Evolutionary conservation across 2,888 invertebrate genomes (phyloP), one percentile per base, ranked within the genome.

Genomic region (Phalera bucephala): DNA sequence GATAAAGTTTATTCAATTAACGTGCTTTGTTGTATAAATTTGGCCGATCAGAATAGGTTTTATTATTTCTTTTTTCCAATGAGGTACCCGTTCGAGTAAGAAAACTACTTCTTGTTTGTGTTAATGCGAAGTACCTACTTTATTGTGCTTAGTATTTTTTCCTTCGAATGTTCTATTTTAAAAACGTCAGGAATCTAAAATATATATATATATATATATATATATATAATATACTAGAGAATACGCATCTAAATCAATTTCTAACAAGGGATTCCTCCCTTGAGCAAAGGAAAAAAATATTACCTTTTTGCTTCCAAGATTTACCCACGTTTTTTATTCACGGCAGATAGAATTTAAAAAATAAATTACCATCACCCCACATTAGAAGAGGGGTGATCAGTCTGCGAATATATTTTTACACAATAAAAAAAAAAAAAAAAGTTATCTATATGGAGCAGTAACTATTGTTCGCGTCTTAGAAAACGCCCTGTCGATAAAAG

Each of bases 311-410:
- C 44, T 40, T 14, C 10, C 26, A 37, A 52, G 43, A 51, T 51
- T 64, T 79, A 83, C 83, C 83, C 86, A 86, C 84, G 82, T 76
- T 83, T 82, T 84, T 82, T 76, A 59, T 64, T 52, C 50, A 49
- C 56, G 52, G 53, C 62, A 68, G 61, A 64, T 27, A 48, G 45
- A 50, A 34, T 52, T 58, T 46, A 57, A 57, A 61, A 72, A 75
- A 72, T 71, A 66, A 64, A 34, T 41, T 32, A 35, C 27, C 38
- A 21, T 55, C 47, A 59, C 59, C 65, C 62, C 35, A 70, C 52
- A 64, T 59, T 66, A 68, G 53, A 47, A 64, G 66, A 83, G 86
- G 85, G 86, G 85, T 85, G 83, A 87, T 55, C 50, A 29, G 34
- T 40, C 37, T 39, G 33, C 41, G 33, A 43, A 37, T 43, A 48